These are phyloP conservation scores for Tiliacea aurago DNA, from an alignment of 2,888 invertebrate species.

Conservation along the genomic window DNA sequence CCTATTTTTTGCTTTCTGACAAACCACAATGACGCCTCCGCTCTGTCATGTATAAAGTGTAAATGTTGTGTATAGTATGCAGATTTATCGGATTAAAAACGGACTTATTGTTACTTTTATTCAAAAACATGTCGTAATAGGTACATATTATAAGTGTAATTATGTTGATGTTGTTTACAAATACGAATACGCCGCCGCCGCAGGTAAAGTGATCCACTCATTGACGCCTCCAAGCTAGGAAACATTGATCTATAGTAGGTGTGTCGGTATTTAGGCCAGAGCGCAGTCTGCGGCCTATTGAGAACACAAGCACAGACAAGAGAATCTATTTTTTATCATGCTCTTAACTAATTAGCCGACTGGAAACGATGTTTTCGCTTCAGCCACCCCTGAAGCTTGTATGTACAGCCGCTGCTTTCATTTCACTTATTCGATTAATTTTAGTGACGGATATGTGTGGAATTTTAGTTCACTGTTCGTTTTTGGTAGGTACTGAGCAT, in stretches of 20 bases:
- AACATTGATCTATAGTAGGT: constrained; percentile 69
- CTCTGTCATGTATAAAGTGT: constrained; percentile 51
- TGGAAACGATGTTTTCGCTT: constrained; percentile 71
- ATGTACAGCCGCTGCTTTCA: constrained; percentile 77
- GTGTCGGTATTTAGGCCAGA: constrained; percentile 84
- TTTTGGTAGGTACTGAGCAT: constrained; percentile 52
- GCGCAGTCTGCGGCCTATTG: constrained; percentile 71
- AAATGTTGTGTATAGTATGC: constrained; percentile 16
- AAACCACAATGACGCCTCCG: constrained; percentile 54
- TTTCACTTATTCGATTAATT: constrained; percentile 70
- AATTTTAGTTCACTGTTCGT: constrained; percentile 60
- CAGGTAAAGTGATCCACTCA: constrained; percentile 54
- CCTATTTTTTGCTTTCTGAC: constrained; percentile 60
- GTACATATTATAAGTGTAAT: constrained; percentile 18
- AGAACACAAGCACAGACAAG: constrained; percentile 75
- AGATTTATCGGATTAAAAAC: constrained; percentile 45
- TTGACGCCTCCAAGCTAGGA: constrained; percentile 49
- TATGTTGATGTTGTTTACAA: constrained; percentile 58
- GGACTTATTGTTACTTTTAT: constrained; percentile 4
- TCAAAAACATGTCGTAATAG: constrained; percentile 20
- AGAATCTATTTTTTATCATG: constrained; percentile 84
- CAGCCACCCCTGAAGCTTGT: constrained; percentile 64
- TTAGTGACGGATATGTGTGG: constrained; percentile 56
- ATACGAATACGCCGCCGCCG: too few species aligned
- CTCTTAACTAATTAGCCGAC: constrained; percentile 76